These are phyloP conservation scores for Caenorhabditis zanzibari DNA, from an alignment of 2,888 invertebrate genomes.

Conservation along the genomic window DNA sequence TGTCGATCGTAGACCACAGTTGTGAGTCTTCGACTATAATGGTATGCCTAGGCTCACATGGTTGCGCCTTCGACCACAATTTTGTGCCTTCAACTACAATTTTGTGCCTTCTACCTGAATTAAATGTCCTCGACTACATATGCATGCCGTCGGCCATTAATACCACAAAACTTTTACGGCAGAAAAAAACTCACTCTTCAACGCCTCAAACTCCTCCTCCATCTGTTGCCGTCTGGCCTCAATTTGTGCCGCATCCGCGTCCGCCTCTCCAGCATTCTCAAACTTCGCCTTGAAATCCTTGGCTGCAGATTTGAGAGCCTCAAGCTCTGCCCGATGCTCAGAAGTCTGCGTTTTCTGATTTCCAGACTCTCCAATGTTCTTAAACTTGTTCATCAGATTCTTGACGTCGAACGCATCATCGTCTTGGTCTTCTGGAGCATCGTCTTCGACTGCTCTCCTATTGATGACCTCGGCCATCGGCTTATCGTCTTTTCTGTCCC, in stretches of 20 bases:
- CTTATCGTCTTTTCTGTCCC: constrained; percentile 80
- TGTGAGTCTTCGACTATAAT: too few relatives aligned
- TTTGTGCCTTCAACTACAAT: too few relatives aligned
- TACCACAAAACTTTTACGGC: too few relatives aligned
- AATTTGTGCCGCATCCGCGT: constrained; percentile 83
- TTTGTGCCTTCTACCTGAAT: too few relatives aligned
- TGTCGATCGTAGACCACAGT: too few relatives aligned
- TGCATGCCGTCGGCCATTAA: too few relatives aligned
- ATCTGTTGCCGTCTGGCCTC: constrained; percentile 84
- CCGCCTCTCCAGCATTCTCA: constrained; percentile 83
- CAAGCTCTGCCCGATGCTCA: constrained; percentile 72
- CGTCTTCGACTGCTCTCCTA: constrained; percentile 68
- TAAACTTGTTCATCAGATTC: constrained; percentile 84
- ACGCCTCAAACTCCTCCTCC: constrained; percentile 83
- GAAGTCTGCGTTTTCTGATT: constrained; percentile 53
- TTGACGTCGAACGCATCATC: constrained; percentile 82
- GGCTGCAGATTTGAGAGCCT: constrained; percentile 73
- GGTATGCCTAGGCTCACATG: too few relatives aligned
- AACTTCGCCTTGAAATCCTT: constrained; percentile 83
- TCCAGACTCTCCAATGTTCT: constrained; percentile 79
- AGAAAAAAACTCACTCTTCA: constrained; percentile 80
- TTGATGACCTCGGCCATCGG: constrained; percentile 81
- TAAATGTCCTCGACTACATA: too few relatives aligned
- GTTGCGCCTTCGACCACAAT: too few relatives aligned
- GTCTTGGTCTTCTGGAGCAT: constrained; percentile 73